Percentiles rank a stretch among this genome's conserved stretches.
Conservation (phyloP, 2,888 invertebrate genomes). For the Tryphoninae sp. region DNA sequence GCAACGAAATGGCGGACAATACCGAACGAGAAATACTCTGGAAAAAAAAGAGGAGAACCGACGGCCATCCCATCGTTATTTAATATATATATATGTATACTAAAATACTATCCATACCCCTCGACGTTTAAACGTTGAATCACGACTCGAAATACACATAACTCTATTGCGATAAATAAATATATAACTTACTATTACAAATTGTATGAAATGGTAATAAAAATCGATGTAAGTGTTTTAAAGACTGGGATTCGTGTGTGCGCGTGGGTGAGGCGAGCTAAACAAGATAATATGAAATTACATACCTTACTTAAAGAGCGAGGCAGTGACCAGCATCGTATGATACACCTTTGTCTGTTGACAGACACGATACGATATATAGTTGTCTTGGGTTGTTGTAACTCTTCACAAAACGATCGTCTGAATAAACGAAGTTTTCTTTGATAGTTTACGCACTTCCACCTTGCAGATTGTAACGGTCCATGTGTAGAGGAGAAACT, state of each 20-base stretch:
- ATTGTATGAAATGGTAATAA: constrained; percentile 75
- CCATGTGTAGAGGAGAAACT: no score
- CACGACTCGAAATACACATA: constrained; percentile 59
- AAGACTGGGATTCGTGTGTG: not conserved
- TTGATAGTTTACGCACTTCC: no score
- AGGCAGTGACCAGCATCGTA: not conserved
- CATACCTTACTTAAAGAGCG: not conserved
- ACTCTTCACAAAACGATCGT: no score
- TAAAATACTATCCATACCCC: constrained; percentile 47
- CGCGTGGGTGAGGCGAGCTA: not conserved
- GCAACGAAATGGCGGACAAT: constrained; percentile 20
- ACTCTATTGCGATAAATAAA: constrained; percentile 63
- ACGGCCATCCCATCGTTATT: constrained; percentile 58
- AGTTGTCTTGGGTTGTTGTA: no score
- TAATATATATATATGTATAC: constrained; percentile 31
- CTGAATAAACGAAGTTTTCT: no score
- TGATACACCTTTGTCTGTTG: no score
- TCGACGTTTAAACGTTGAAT: constrained; percentile 51
- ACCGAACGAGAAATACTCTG: constrained; percentile 34
- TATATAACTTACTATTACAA: constrained; percentile 65
- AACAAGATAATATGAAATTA: constrained; percentile 24
- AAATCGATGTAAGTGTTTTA: constrained; percentile 74
- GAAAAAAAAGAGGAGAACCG: constrained; percentile 36
- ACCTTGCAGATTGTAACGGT: no score
- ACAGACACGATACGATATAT: not conserved